Percentiles rank a stretch among this genome's conserved stretches.
phyloP scores from a whole-genome alignment of 1,140 invertebrate genomes.

The Drosophila seguyi region DNA sequence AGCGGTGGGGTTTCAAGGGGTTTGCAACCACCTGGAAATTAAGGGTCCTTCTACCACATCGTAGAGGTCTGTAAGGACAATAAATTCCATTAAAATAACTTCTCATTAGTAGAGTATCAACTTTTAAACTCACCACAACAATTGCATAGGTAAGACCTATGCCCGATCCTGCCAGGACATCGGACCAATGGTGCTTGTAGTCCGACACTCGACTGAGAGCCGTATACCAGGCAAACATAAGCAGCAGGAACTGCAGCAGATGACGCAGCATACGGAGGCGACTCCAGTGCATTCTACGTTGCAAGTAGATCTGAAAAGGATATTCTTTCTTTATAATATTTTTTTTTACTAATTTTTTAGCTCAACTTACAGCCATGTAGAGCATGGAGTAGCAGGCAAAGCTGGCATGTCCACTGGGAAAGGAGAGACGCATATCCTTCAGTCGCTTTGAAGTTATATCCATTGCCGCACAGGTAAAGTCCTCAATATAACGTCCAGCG shows the following conservation, averaged over 20 bases:
- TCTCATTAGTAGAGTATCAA: neutral
- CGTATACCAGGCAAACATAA: conserved; percentile 92
- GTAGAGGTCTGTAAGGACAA: conserved; percentile 51
- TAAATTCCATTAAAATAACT: neutral
- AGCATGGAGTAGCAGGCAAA: conserved; percentile 93
- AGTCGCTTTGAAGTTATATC: conserved; percentile 86
- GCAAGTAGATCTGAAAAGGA: conserved; percentile 91
- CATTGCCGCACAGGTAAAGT: conserved; percentile 88
- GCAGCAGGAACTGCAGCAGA: conserved; percentile 89
- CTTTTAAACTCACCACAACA: conserved; percentile 86
- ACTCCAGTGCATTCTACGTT: conserved; percentile 90
- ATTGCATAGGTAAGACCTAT: conserved; percentile 87
- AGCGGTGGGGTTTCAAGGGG: conserved; percentile 20
- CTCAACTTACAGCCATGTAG: conserved; percentile 90
- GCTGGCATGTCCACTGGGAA: conserved; percentile 93
- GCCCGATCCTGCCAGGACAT: conserved; percentile 87
- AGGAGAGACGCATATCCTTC: conserved; percentile 91
- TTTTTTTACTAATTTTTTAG: neutral
- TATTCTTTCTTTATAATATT: too few relatives aligned
- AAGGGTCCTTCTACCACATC: conserved; percentile 45
- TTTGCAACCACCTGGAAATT: conserved; percentile 34
- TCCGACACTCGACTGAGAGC: conserved; percentile 95
- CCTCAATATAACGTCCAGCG: conserved; percentile 88
- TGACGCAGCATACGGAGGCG: conserved; percentile 91
- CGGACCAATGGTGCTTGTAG: conserved; percentile 97